Conservation (phyloP, 1,140 invertebrate genomes). For the Zophobas atratus region DNA sequence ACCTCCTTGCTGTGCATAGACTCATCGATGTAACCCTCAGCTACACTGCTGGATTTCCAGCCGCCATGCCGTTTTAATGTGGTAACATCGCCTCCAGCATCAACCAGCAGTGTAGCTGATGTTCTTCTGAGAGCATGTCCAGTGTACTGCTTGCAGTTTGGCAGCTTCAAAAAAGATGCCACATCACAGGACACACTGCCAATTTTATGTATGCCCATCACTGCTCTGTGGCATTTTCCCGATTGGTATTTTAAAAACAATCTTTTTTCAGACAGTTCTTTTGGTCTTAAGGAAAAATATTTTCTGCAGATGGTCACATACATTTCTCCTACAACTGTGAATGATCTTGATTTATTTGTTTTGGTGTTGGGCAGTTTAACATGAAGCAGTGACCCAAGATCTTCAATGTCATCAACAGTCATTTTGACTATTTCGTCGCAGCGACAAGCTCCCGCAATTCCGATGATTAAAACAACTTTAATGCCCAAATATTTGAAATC, state of each 20-base stretch:
- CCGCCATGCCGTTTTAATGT: slow-evolving; percentile 47
- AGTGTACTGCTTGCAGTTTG: slow-evolving; percentile 57
- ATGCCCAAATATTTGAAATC: slow-evolving; percentile 1
- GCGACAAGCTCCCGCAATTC: slow-evolving; percentile 9
- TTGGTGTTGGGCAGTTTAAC: slow-evolving; percentile 51
- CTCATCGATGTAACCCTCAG: slow-evolving; percentile 12
- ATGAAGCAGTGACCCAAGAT: slow-evolving; percentile 44
- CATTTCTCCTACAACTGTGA: slow-evolving; percentile 55
- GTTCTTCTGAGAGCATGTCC: slow-evolving; percentile 60
- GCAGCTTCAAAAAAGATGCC: slow-evolving; percentile 53
- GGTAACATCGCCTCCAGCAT: slow-evolving; percentile 57
- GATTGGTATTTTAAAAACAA: slow-evolving; percentile 1
- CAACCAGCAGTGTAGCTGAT: slow-evolving; percentile 59
- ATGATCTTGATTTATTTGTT: slow-evolving; percentile 53
- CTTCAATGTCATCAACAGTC: slow-evolving; percentile 55
- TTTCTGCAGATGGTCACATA: slow-evolving; percentile 51
- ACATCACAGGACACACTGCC: neutral
- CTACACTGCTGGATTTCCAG: neutral
- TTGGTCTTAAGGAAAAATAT: slow-evolving; percentile 51
- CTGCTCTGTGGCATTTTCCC: neutral
- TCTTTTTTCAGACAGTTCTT: slow-evolving; percentile 49
- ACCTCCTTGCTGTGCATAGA: neutral
- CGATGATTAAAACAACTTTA: slow-evolving; percentile 4
- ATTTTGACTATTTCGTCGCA: slow-evolving; percentile 52
- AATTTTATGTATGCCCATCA: slow-evolving; percentile 6